These are phyloP conservation scores for Pseudorasbora parva DNA, from an alignment of 2,113 vertebrate genomes.

Conservation along the genomic window DNA sequence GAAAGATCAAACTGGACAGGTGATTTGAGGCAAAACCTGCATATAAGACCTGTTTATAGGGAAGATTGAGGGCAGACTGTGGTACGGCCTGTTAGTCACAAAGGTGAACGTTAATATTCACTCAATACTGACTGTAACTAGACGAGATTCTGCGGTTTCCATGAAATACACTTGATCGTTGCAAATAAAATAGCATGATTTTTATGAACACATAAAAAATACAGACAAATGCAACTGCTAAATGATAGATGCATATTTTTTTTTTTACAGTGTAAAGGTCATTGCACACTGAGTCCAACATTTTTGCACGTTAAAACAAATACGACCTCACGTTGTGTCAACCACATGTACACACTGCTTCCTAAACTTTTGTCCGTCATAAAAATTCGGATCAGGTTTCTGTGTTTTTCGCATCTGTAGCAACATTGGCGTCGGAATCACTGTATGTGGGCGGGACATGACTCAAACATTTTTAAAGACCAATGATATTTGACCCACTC, in stretches of 20 bases:
- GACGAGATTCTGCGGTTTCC: neutral
- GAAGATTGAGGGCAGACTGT: neutral
- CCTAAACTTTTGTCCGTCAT: too few species aligned
- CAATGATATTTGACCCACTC: too few species aligned
- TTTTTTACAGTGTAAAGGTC: too few species aligned
- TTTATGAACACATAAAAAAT: neutral
- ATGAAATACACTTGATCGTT: neutral
- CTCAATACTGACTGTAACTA: neutral
- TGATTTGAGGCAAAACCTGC: neutral
- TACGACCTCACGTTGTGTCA: too few species aligned
- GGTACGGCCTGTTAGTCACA: neutral
- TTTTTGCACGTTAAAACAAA: too few species aligned
- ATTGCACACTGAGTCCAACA: too few species aligned
- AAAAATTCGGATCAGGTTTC: too few species aligned
- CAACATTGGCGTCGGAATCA: too few species aligned
- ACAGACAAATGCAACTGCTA: neutral
- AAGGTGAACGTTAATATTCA: neutral
- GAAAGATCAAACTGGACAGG: slow-evolving; percentile 26
- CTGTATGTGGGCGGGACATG: too few species aligned
- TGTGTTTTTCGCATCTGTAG: too few species aligned
- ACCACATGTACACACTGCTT: too few species aligned
- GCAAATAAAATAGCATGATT: neutral
- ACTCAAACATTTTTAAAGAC: too few species aligned
- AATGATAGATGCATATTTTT: neutral
- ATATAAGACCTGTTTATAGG: neutral